A percentile compares a stretch with the other conserved stretches of the same genome.
Conservation (phyloP, 2,888 invertebrate species). For the Melinopterus prodromus region DNA sequence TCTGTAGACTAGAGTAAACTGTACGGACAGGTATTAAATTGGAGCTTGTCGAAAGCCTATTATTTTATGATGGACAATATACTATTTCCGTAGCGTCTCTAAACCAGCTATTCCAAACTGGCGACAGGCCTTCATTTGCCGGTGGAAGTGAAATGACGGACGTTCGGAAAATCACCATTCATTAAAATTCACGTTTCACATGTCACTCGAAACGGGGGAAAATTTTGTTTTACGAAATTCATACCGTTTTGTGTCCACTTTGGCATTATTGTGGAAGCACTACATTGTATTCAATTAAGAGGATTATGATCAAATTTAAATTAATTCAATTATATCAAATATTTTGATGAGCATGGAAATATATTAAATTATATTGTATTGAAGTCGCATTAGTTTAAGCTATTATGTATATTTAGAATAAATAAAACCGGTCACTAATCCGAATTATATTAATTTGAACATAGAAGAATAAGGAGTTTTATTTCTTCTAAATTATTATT, state of each 20-base stretch:
- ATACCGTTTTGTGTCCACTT: neutral
- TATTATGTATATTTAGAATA: too few relatives aligned
- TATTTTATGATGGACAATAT: slow-evolving; percentile 4
- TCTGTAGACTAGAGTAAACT: neutral
- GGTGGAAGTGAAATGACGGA: neutral
- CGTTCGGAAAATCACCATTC: neutral
- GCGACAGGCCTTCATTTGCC: neutral
- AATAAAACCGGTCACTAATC: too few relatives aligned
- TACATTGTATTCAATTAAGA: neutral
- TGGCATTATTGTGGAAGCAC: neutral
- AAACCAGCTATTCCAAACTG: neutral
- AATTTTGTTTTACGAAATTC: neutral
- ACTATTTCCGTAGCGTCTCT: neutral
- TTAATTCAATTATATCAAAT: neutral
- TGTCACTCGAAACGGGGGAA: neutral
- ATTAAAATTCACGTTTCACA: neutral
- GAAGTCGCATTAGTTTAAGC: neutral
- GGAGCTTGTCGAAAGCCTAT: neutral
- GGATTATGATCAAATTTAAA: neutral
- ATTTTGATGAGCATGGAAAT: neutral
- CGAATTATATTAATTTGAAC: too few relatives aligned
- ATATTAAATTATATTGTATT: neutral
- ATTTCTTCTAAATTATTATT: too few relatives aligned
- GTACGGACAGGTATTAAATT: neutral
- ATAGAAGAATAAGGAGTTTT: too few relatives aligned